A percentile compares a stretch with the other conserved stretches of the same genome.
phyloP scores from a whole-genome alignment of 1,140 invertebrate species.

The Bathynomus jamesi region DNA sequence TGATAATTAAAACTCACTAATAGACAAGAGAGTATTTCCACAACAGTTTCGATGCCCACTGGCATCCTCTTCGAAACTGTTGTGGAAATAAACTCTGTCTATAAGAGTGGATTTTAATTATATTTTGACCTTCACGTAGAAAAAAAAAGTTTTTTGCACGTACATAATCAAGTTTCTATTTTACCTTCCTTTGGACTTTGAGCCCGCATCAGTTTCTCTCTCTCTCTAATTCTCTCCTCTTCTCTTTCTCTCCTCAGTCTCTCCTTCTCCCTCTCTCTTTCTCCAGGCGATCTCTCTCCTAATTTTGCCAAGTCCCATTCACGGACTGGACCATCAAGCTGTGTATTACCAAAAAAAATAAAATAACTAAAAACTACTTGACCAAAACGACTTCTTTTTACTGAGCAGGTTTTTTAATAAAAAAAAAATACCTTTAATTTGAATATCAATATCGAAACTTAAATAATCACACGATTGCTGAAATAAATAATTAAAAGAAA shows the following conservation, averaged over 20 bases:
- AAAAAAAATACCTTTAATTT: neutral
- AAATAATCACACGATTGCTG: neutral
- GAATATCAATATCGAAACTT: neutral
- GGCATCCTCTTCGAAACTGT: no score
- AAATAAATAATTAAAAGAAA: neutral
- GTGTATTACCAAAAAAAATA: neutral
- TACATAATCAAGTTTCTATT: no score
- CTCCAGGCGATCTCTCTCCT: slow-evolving; percentile 14
- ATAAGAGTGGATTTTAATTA: neutral
- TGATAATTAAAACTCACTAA: no score
- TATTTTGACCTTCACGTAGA: neutral
- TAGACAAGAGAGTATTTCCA: no score
- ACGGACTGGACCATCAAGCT: neutral
- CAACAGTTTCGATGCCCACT: no score
- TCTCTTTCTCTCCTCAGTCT: slow-evolving; percentile 9
- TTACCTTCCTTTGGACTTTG: neutral
- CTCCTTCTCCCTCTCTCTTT: slow-evolving; percentile 16
- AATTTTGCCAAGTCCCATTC: slow-evolving; percentile 16
- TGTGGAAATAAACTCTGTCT: neutral
- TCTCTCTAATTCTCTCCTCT: neutral
- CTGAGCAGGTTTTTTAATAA: neutral
- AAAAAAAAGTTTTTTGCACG: neutral
- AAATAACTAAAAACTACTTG: neutral
- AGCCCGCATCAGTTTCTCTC: neutral
- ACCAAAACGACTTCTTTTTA: neutral